Conservation (phyloP, 2,888 invertebrate genomes). For the Drosophila formosana region DNA sequence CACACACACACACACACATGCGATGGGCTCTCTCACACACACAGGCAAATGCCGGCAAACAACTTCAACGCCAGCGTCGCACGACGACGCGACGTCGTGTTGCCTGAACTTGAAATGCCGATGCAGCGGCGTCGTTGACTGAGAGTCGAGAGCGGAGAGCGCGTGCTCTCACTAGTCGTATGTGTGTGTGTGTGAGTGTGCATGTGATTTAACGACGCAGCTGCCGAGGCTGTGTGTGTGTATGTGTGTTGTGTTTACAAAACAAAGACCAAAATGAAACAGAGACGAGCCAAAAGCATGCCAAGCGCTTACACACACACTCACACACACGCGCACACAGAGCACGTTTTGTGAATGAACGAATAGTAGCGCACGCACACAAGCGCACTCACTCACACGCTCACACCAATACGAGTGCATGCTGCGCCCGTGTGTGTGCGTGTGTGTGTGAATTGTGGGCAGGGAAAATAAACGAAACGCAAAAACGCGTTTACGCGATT, state of each 20-base stretch:
- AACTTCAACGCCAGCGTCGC: slow-evolving; percentile 57
- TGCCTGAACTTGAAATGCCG: slow-evolving; percentile 78
- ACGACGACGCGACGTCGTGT: slow-evolving; percentile 10
- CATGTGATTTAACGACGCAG: slow-evolving; percentile 55
- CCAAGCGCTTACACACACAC: slow-evolving; percentile 45
- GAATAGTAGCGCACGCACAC: slow-evolving; percentile 76
- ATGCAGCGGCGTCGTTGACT: slow-evolving; percentile 56
- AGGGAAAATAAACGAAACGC: slow-evolving; percentile 83
- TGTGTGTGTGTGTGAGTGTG: slow-evolving; percentile 7
- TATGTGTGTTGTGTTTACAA: slow-evolving; percentile 74
- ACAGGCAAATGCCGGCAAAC: slow-evolving; percentile 72
- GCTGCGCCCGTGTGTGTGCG: slow-evolving; percentile 55
- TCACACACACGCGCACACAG: slow-evolving; percentile 32
- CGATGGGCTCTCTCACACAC: slow-evolving; percentile 20
- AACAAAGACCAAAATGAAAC: slow-evolving; percentile 69
- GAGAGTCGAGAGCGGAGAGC: slow-evolving; percentile 35
- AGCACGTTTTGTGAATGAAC: slow-evolving; percentile 80
- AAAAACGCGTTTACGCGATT: slow-evolving; percentile 84
- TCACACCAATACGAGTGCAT: slow-evolving; percentile 29
- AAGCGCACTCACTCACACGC: slow-evolving; percentile 42
- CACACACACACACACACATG: background rate
- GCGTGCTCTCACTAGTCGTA: slow-evolving; percentile 44
- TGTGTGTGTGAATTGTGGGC: slow-evolving; percentile 82
- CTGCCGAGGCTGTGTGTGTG: slow-evolving; percentile 54
- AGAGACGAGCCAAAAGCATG: slow-evolving; percentile 74